phyloP scores from a whole-genome alignment of 2,113 vertebrate genomes.

The Halcyon senegalensis region DNA sequence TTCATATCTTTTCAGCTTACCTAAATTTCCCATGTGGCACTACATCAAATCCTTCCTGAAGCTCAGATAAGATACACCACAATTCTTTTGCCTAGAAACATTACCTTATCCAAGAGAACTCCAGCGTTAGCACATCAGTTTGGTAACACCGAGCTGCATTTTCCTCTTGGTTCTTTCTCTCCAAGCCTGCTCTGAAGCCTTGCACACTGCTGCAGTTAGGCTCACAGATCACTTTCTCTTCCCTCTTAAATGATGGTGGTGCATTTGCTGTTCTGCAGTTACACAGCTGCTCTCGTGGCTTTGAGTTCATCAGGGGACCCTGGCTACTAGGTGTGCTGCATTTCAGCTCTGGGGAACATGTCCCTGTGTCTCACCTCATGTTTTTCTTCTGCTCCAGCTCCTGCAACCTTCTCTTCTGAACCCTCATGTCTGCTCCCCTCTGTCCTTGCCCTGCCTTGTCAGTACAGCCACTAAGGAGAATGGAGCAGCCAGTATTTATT shows the following conservation, averaged over 20 bases:
- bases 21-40: conserved; percentile 42
- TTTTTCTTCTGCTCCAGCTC: background rate
- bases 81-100: conserved; percentile 16
- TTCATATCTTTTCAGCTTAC: conserved; percentile 25
- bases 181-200: background rate
- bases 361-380: background rate
- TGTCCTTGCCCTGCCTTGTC: background rate
- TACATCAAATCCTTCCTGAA: conserved; percentile 1
- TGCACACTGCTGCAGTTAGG: background rate
- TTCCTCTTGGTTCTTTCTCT: background rate
- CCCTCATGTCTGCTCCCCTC: background rate
- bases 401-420: background rate
- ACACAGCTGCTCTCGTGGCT: background rate
- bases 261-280: background rate
- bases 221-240: background rate
- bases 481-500: conserved; percentile 39
- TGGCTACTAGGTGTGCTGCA: background rate
- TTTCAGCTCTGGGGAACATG: background rate
- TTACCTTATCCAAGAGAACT: background rate
- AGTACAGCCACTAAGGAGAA: conserved; percentile 1
- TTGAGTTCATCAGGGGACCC: background rate
- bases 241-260: background rate
- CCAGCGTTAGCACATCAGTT: background rate
- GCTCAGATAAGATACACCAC: conserved; percentile 28
- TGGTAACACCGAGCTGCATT: background rate